Percentiles rank a stretch among this genome's conserved stretches.
Conservation (phyloP, 2,113 vertebrate species). For the Crotalus horridus region DNA sequence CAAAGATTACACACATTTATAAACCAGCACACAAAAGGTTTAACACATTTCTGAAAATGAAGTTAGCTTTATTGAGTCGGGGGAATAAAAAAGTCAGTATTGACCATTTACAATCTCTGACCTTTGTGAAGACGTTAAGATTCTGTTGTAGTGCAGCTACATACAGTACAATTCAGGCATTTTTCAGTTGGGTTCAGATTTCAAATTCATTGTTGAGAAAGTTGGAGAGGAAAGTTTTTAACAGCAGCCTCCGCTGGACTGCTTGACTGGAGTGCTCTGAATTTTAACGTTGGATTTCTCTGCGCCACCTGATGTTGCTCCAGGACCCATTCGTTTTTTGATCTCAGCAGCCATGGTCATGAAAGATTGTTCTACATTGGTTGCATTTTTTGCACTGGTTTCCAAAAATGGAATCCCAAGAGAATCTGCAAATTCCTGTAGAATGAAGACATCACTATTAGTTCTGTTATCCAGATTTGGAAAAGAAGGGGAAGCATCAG, state of each 20-base stretch:
- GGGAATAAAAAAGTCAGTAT: slow-evolving; percentile 83
- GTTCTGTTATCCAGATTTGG: not conserved
- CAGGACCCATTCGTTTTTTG: slow-evolving; percentile 96
- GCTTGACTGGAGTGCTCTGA: slow-evolving; percentile 97
- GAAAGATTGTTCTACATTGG: slow-evolving; percentile 99
- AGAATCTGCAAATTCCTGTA: slow-evolving; percentile 94
- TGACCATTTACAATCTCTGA: slow-evolving; percentile 86
- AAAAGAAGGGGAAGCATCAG: not conserved
- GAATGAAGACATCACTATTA: not conserved
- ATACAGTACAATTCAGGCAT: slow-evolving; percentile 96
- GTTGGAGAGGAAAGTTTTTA: slow-evolving; percentile 74
- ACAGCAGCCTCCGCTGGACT: slow-evolving; percentile 93
- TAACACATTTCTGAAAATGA: slow-evolving; percentile 88
- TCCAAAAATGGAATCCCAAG: slow-evolving; percentile 96
- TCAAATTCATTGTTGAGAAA: slow-evolving; percentile 83
- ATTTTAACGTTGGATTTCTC: slow-evolving; percentile 98
- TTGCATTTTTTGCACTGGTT: slow-evolving; percentile 97
- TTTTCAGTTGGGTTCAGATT: slow-evolving; percentile 83
- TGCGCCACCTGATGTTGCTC: slow-evolving; percentile 83
- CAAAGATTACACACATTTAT: slow-evolving; percentile 84
- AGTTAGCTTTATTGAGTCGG: slow-evolving; percentile 83
- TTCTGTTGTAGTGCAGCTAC: slow-evolving; percentile 96
- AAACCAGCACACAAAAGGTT: slow-evolving; percentile 85
- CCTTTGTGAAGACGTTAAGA: slow-evolving; percentile 84
- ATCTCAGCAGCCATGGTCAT: slow-evolving; percentile 99